Evolutionary conservation across 2,113 vertebrate species (phyloP).

Genomic region (Clarias magur): DNA sequence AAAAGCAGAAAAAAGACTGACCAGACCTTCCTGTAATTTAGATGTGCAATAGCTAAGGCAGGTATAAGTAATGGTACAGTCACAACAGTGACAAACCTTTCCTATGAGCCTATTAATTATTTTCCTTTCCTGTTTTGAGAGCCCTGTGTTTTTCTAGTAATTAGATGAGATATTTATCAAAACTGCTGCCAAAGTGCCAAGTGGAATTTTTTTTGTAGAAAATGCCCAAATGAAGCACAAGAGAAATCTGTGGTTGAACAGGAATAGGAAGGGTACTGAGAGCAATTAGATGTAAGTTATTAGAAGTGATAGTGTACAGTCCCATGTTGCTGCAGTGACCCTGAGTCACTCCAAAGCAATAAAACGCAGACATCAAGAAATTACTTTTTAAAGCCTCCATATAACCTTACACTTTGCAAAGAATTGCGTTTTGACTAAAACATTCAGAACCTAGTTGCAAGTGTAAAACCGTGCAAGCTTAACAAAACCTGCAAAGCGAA

Average conservation of each 20-base stretch:
- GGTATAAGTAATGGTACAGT: conserved; percentile 27
- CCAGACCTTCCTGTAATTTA: conserved; percentile 34
- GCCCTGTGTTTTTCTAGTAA: conserved; percentile 51
- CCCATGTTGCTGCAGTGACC: conserved; percentile 18
- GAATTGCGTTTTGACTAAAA: not conserved
- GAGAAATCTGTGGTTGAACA: conserved; percentile 34
- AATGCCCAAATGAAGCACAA: conserved; percentile 38
- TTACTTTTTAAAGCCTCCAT: not conserved
- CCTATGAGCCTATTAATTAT: conserved; percentile 39
- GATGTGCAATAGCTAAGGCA: conserved; percentile 41
- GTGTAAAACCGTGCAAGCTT: not conserved
- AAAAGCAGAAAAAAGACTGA: not conserved
- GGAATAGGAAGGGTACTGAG: conserved; percentile 12
- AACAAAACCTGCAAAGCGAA: not conserved
- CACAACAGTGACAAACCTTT: conserved; percentile 46
- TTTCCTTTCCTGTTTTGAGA: conserved; percentile 57
- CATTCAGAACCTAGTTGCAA: not conserved
- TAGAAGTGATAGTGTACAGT: not conserved
- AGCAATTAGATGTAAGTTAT: conserved; percentile 37
- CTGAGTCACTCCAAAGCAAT: not conserved
- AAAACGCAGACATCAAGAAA: not conserved
- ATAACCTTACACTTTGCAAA: not conserved
- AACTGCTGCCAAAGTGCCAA: conserved; percentile 42
- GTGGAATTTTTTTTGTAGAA: conserved; percentile 34
- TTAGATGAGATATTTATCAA: conserved; percentile 51